These are phyloP conservation scores for Rhinolophus sinicus DNA, from an alignment of 2,113 vertebrate species.

Conservation along the genomic window DNA sequence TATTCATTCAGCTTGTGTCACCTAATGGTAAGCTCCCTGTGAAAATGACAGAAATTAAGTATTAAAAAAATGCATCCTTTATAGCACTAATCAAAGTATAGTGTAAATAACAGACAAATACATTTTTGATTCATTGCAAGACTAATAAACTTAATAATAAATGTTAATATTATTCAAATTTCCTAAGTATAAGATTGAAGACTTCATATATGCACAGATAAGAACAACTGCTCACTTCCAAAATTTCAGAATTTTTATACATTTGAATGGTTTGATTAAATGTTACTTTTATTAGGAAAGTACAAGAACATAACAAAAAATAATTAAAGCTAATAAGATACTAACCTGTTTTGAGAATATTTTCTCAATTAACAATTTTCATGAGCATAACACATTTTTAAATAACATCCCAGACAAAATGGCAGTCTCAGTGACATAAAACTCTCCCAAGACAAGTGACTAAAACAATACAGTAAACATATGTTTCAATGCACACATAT, in stretches of 20 bases:
- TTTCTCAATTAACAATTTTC: background rate
- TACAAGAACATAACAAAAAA: background rate
- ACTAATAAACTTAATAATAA: background rate
- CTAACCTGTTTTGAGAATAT: background rate
- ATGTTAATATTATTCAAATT: background rate
- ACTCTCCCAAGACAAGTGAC: background rate
- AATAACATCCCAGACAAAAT: background rate
- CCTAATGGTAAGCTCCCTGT: background rate
- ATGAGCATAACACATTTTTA: background rate
- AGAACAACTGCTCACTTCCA: background rate
- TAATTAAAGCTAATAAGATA: background rate
- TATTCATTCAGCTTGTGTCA: background rate
- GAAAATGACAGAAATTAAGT: background rate
- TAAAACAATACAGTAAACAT: background rate
- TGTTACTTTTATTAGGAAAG: background rate
- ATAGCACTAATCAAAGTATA: background rate
- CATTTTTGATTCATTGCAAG: background rate
- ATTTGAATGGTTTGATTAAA: background rate
- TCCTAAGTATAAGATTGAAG: background rate
- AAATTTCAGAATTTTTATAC: background rate
- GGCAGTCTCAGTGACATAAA: background rate
- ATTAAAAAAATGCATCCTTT: background rate
- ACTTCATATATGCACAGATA: background rate
- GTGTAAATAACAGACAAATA: background rate
- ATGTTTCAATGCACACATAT: background rate